These are phyloP conservation scores for Sander vitreus DNA, from an alignment of 2,113 vertebrate species.

Conservation along the genomic window DNA sequence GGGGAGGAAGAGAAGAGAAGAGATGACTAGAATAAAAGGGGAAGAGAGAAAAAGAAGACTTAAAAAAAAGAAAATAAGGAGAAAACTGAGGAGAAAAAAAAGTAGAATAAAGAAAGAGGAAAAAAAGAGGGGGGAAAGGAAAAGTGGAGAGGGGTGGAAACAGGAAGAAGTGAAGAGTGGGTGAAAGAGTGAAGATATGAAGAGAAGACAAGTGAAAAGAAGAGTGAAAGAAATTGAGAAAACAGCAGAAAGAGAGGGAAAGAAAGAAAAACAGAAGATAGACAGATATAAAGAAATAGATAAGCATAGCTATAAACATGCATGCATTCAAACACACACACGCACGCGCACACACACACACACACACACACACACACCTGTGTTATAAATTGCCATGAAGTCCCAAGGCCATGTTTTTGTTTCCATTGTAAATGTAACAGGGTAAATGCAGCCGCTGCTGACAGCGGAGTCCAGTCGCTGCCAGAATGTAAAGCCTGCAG, in stretches of 20 bases:
- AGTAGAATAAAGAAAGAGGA: not conserved
- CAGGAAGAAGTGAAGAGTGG: not conserved
- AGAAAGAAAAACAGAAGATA: not conserved
- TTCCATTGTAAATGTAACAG: conserved; percentile 74
- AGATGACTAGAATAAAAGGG: not conserved
- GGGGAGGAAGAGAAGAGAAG: not conserved
- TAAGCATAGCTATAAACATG: conserved; percentile 25
- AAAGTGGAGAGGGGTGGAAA: too few relatives aligned
- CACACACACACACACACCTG: conserved; percentile 28
- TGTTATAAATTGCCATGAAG: conserved; percentile 59
- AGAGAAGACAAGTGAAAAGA: not conserved
- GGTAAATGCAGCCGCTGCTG: conserved; percentile 67
- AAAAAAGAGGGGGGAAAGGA: too few relatives aligned
- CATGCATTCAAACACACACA: conserved; percentile 32
- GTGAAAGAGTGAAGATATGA: too few relatives aligned
- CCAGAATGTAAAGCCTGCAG: conserved; percentile 70
- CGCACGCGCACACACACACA: conserved; percentile 31
- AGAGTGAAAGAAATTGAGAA: not conserved
- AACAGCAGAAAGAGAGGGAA: too few relatives aligned
- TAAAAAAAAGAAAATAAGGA: not conserved
- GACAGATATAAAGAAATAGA: not conserved
- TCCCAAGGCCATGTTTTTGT: conserved; percentile 79
- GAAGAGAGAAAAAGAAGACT: not conserved
- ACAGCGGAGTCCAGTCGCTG: conserved; percentile 40
- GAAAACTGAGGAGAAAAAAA: not conserved